Evolutionary conservation across 2,113 vertebrate species (phyloP).

Genomic region (Panurus biarmicus): DNA sequence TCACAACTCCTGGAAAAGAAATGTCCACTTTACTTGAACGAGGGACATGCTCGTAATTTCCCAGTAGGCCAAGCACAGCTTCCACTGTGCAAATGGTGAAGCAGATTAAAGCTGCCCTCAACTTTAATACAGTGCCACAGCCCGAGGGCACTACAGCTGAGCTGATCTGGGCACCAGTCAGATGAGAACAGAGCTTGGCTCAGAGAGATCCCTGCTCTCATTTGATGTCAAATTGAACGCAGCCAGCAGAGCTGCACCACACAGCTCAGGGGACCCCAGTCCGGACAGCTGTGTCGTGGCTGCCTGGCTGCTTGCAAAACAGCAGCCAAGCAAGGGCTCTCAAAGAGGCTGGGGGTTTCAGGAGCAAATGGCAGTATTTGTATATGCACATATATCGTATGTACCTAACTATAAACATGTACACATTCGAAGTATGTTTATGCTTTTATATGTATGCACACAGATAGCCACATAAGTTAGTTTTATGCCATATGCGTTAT

Average conservation of each 20-base stretch:
- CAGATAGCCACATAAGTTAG: not conserved
- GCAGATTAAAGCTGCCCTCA: constrained; percentile 47
- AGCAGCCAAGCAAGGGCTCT: not conserved
- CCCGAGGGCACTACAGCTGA: not conserved
- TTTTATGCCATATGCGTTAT: not conserved
- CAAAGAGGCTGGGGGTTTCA: not conserved
- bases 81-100: not conserved
- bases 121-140: constrained; percentile 33
- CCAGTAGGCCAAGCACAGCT: constrained; percentile 9
- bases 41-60: constrained; percentile 19
- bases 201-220: not conserved
- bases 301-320: not conserved
- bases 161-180: constrained; percentile 27
- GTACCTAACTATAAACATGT: not conserved
- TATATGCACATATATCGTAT: not conserved
- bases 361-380: not conserved
- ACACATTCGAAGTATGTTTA: not conserved
- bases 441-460: not conserved
- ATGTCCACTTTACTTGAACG: not conserved
- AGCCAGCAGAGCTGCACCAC: not conserved
- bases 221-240: constrained; percentile 19
- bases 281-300: not conserved
- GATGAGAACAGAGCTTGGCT: not conserved
- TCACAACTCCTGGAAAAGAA: not conserved
- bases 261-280: not conserved